Conservation (phyloP, 2,888 invertebrate genomes). For the Callinectes sapidus region DNA sequence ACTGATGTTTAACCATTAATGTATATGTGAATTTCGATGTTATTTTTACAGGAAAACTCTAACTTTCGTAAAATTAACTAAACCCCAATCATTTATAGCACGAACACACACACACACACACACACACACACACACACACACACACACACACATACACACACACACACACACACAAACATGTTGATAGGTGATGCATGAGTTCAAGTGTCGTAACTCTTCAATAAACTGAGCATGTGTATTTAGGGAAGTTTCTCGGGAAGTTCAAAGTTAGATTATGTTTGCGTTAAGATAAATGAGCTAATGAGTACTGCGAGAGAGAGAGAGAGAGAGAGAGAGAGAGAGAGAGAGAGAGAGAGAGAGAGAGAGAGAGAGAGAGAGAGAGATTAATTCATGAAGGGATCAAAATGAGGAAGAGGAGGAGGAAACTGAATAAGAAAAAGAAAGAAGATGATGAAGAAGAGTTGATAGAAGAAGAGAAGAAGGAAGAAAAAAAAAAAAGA, state of each 20-base stretch:
- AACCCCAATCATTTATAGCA: no score
- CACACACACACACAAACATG: neutral
- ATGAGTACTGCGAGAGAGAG: neutral
- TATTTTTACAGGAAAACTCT: neutral
- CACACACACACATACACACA: no score
- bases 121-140: no score
- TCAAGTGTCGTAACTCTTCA: neutral
- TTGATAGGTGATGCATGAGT: neutral
- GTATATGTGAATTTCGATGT: neutral
- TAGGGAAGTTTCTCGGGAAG: neutral
- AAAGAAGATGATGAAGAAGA: neutral
- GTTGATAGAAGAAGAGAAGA: neutral
- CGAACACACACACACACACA: no score
- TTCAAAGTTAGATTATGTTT: neutral
- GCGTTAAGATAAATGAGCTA: neutral
- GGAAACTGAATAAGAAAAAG: neutral
- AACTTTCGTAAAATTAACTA: no score
- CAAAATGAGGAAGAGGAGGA: neutral
- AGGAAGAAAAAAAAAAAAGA: no score
- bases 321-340: neutral
- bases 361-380: neutral
- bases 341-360: neutral
- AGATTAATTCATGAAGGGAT: neutral
- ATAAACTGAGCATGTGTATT: neutral
- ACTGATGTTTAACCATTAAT: neutral